These are phyloP conservation scores for Syrrhaptes paradoxus DNA, from an alignment of 2,113 vertebrate species.

Conservation along the genomic window DNA sequence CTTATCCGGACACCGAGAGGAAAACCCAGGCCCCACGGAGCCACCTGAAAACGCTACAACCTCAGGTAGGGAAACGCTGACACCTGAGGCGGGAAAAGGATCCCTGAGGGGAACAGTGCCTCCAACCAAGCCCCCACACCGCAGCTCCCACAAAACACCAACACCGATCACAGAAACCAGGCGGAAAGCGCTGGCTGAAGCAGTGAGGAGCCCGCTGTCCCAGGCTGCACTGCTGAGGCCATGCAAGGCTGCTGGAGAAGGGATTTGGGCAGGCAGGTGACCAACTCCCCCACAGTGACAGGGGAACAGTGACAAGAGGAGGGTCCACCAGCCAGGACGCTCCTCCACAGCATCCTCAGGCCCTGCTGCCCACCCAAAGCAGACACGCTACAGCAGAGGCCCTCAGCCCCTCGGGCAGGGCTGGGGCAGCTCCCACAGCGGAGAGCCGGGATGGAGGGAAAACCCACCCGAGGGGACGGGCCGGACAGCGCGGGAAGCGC, in stretches of 20 bases:
- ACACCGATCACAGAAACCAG: accelerated
- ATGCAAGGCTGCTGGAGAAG: background rate
- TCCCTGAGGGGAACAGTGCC: accelerated
- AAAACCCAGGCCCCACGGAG: background rate
- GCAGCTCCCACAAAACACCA: background rate
- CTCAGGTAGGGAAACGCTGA: background rate
- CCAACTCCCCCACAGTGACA: accelerated
- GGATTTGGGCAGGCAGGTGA: accelerated
- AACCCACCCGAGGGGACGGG: background rate
- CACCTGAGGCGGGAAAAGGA: background rate
- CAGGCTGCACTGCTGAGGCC: background rate
- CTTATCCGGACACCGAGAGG: background rate
- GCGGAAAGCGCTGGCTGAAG: background rate
- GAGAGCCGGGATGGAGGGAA: background rate
- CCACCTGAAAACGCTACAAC: background rate
- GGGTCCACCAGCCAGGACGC: accelerated
- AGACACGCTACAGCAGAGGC: accelerated
- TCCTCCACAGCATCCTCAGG: background rate
- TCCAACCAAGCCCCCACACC: accelerated
- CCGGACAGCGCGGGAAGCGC: too few relatives aligned
- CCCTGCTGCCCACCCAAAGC: accelerated
- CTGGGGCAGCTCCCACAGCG: background rate
- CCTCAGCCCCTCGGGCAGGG: background rate
- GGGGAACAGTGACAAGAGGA: background rate
- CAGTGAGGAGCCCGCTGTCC: background rate